phyloP scores from a whole-genome alignment of 2,113 vertebrate genomes.

The Laticauda colubrina region DNA sequence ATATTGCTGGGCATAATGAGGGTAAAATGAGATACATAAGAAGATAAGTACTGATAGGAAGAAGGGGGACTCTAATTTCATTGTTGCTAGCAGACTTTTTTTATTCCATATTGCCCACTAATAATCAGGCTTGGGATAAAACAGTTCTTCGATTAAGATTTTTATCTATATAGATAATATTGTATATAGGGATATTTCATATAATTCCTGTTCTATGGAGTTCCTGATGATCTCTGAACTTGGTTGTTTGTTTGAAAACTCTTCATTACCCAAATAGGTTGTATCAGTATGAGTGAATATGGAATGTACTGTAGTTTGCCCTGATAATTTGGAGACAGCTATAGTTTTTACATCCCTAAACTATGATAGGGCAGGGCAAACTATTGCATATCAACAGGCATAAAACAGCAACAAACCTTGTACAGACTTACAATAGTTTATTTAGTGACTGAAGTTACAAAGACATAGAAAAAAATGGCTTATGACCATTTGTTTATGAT shows the following conservation, averaged over 20 bases:
- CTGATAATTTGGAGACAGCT: neutral
- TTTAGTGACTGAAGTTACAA: neutral
- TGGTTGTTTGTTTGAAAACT: neutral
- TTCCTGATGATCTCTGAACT: neutral
- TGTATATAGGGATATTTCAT: neutral
- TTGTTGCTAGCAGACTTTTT: neutral
- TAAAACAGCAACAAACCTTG: neutral
- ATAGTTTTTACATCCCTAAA: neutral
- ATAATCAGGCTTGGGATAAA: neutral
- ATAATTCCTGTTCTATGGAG: neutral
- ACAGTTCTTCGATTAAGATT: neutral
- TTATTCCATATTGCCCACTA: neutral
- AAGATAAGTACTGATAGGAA: neutral
- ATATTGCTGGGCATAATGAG: slow-evolving; percentile 11
- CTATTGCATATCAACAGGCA: neutral
- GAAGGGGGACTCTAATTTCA: neutral
- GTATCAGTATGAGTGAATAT: neutral
- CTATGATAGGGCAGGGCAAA: neutral
- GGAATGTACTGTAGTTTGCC: neutral
- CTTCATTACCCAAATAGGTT: neutral
- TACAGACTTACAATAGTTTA: neutral
- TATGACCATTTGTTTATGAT: neutral
- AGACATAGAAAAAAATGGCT: neutral
- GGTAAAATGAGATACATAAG: neutral
- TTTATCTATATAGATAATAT: neutral